Evolutionary conservation across 2,113 vertebrate species (phyloP), one percentile per base, ranked within the genome.

Genomic region (Cochlearius cochlearius): DNA sequence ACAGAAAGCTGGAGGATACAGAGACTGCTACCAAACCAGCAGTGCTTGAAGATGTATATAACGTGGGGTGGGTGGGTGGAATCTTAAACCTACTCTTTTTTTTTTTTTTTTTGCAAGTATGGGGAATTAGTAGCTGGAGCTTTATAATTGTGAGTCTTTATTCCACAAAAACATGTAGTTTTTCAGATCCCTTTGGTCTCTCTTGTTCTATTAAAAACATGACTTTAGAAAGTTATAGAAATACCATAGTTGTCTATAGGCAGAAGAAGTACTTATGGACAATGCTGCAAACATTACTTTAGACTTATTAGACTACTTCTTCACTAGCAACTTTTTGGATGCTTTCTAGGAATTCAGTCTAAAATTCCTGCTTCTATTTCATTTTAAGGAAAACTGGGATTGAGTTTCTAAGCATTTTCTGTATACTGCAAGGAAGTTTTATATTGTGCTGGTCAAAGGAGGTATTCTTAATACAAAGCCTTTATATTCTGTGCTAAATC

Each of bases 41-140:
- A 27, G 52, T n/a, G 22, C 39, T 80, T 80, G 67, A 72, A 86
- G 58, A 25, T 29, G 9, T 2, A 3, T 23, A 9, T 26, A 67
- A 26, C 0, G 1, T 23, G 11, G 10, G 10, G 19, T 1, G 2
- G 15, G 18, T 2, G 3, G 3, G 10, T 8, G 41, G 43, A 78
- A 66, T 55, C 13, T 53, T 73, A 79, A 92, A 79, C 23, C 5
- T 69, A 84, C 0, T 69, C 62, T 84, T 32, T 68, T 86, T 29
- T 13, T 2, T 43, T 43, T 43, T 43, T 41, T 41, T 41, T 41
- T 41, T 43, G 41, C 41, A 43, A 52, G 3, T 19, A 20, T 64
- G 62, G 60, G 27, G 27, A 68, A 26, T 67, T 64, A 56, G 20
- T 49, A 63, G 6, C 45, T 69, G 15, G 32, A 79, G 66, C 34